Percentiles rank a stretch among this genome's conserved stretches.
phyloP scores from a whole-genome alignment of 2,888 invertebrate species.

The Lordiphosa andalusiaca region DNA sequence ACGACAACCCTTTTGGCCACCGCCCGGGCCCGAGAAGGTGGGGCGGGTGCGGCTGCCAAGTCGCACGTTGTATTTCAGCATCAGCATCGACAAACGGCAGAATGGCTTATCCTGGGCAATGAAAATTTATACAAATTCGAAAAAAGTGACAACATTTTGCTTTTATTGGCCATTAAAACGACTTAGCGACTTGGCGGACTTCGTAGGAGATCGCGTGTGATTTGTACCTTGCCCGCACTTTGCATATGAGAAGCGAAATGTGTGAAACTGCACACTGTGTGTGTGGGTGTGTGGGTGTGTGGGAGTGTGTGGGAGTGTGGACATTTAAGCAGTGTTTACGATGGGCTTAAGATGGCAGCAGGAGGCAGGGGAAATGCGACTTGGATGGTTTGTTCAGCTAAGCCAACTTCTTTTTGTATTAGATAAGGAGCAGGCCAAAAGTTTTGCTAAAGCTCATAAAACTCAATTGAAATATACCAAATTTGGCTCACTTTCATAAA shows the following conservation, averaged over 20 bases:
- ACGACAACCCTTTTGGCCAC: slow-evolving; percentile 56
- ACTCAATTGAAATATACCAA: slow-evolving; percentile 2
- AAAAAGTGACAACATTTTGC: slow-evolving; percentile 79
- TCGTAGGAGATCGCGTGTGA: slow-evolving; percentile 49
- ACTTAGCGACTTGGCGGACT: slow-evolving; percentile 76
- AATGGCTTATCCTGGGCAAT: slow-evolving; percentile 71
- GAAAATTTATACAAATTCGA: slow-evolving; percentile 77
- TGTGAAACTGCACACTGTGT: slow-evolving; percentile 15
- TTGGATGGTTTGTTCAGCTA: slow-evolving; percentile 18
- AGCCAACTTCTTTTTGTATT: background rate
- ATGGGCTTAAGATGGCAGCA: slow-evolving; percentile 5
- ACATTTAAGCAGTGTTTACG: slow-evolving; percentile 19
- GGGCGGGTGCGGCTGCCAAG: slow-evolving; percentile 31
- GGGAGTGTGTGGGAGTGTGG: too few relatives aligned
- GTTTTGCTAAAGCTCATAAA: slow-evolving; percentile 11
- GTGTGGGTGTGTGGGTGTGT: slow-evolving; percentile 18
- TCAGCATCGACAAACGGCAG: slow-evolving; percentile 40
- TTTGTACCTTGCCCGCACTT: slow-evolving; percentile 63
- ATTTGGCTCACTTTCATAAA: background rate
- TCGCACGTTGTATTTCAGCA: slow-evolving; percentile 77
- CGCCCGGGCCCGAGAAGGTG: background rate
- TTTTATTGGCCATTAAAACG: slow-evolving; percentile 80
- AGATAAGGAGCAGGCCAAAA: slow-evolving; percentile 22
- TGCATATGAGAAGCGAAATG: slow-evolving; percentile 53
- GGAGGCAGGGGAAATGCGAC: background rate